These are phyloP conservation scores for Papilio demoleus DNA, from an alignment of 2,888 invertebrate species.

Conservation along the genomic window DNA sequence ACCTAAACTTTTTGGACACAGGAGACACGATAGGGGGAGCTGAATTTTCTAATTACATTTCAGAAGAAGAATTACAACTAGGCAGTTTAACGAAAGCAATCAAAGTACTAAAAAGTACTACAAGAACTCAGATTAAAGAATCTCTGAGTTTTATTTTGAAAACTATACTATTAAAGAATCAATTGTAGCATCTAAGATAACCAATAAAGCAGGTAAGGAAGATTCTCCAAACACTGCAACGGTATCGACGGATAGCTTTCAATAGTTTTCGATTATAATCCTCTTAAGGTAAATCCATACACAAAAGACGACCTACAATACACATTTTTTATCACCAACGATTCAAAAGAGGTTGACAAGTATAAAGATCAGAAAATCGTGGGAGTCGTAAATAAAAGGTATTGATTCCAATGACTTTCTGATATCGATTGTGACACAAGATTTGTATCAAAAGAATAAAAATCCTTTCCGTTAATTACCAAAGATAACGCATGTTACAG, in stretches of 20 bases:
- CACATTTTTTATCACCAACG: slow-evolving; percentile 44
- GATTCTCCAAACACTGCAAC: slow-evolving; percentile 18
- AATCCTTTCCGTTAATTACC: not conserved
- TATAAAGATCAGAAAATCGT: slow-evolving; percentile 44
- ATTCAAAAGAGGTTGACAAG: slow-evolving; percentile 48
- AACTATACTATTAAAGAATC: no score
- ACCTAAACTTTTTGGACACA: no score
- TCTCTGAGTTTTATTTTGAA: no score
- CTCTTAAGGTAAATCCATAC: slow-evolving; percentile 64
- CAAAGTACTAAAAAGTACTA: no score
- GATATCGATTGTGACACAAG: slow-evolving; percentile 41
- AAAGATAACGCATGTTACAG: not conserved
- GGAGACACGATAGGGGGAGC: no score
- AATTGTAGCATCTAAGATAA: no score
- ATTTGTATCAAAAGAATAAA: not conserved
- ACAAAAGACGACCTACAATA: slow-evolving; percentile 52
- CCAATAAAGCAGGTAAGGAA: slow-evolving; percentile 21
- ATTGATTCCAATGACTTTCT: slow-evolving; percentile 50
- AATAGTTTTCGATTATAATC: slow-evolving; percentile 60
- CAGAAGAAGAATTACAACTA: no score
- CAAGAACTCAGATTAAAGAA: no score
- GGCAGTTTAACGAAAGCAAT: no score
- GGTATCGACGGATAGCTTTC: slow-evolving; percentile 29
- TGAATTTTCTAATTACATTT: no score
- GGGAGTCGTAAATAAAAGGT: slow-evolving; percentile 50